Conservation (phyloP, 2,888 invertebrate species). For the Trachelus stipa region DNA sequence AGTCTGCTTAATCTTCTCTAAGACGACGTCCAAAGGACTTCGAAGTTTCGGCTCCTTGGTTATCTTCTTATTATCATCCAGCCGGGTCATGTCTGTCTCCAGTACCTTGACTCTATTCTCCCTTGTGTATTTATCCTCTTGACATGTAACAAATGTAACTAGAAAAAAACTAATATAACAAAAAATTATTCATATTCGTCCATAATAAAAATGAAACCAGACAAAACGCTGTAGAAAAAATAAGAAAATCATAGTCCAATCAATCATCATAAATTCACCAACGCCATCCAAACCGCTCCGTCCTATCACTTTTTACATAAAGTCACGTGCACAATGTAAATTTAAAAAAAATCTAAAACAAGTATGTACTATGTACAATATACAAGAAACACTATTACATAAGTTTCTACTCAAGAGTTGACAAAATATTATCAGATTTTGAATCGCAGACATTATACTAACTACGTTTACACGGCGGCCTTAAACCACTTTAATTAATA, state of each 20-base stretch:
- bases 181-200: too few relatives aligned
- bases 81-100: neutral
- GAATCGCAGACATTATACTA: too few relatives aligned
- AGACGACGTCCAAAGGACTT: slow-evolving; percentile 25
- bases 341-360: neutral
- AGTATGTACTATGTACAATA: too few relatives aligned
- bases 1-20: slow-evolving; percentile 25
- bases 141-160: neutral
- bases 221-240: neutral
- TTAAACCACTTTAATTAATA: too few relatives aligned
- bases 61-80: neutral
- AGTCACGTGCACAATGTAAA: neutral
- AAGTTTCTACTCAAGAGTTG: neutral
- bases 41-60: neutral
- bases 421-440: too few relatives aligned
- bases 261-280: neutral
- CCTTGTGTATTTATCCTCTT: too few relatives aligned
- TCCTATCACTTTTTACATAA: neutral
- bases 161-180: neutral
- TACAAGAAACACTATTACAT: neutral
- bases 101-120: neutral
- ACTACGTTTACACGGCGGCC: too few relatives aligned
- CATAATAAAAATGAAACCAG: too few relatives aligned
- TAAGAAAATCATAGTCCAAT: neutral
- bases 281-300: neutral